Evolutionary conservation across 1,140 invertebrate species (phyloP), one percentile per base, ranked within the genome.

Genomic region (Goniozus legneri): DNA sequence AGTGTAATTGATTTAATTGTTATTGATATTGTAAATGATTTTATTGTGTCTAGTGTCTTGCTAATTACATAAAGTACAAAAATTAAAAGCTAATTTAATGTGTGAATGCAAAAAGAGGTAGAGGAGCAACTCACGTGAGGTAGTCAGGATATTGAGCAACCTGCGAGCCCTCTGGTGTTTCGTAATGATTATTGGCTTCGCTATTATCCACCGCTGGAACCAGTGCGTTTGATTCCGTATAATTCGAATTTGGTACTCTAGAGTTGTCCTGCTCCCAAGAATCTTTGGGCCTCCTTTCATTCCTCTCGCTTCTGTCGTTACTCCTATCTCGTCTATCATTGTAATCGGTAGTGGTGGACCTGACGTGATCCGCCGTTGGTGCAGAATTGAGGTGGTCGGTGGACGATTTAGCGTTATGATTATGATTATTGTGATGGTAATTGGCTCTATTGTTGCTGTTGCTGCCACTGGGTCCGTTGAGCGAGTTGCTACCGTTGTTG

Each of bases 141-240:
- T 79, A 82, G 56, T 80, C 77, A 27, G 78, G 75, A 60, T 73
- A 77, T 18, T 77, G 74, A 1, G 66, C 62, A n/a, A 44, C 35
- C 21, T 52, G 54, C 38, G 49, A 52, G 19, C 42, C 58, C 33
- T 41, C 58, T 24, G 47, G 31, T 8, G 39, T 34, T 13, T 58
- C 30, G 35, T 13, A 18, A 14, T 8, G 30, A 32, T 32, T 40
- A 10, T 27, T 27, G 24, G 10, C 24, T n/a, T n/a, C n/a, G n/a
- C n/a, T n/a, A n/a, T n/a, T n/a, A n/a, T n/a, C n/a, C n/a, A n/a
- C n/a, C n/a, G n/a, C n/a, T n/a, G n/a, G n/a, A n/a, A n/a, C n/a
- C n/a, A n/a, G n/a, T n/a, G n/a, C n/a, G n/a, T n/a, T n/a, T n/a
- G n/a, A n/a, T n/a, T n/a, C n/a, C n/a, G n/a, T n/a, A 27, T 10